phyloP scores from a whole-genome alignment of 2,113 vertebrate genomes.

The Eidolon helvum region DNA sequence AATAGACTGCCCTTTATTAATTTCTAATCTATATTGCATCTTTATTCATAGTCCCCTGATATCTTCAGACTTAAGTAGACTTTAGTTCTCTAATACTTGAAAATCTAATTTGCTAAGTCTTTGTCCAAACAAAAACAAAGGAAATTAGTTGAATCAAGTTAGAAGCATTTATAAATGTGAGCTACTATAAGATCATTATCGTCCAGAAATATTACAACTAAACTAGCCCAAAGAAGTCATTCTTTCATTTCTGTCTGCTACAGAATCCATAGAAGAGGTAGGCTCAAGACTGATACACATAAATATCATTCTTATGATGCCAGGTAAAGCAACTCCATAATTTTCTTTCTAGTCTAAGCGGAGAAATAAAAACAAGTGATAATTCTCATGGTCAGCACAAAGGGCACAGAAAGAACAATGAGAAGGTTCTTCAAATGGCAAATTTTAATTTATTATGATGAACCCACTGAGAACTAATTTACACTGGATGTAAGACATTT shows the following conservation, averaged over 20 bases:
- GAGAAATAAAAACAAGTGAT: background rate
- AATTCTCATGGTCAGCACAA: background rate
- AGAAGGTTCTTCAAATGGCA: background rate
- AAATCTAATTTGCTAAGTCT: conserved; percentile 22
- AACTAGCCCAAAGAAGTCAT: background rate
- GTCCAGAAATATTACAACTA: background rate
- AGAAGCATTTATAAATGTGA: background rate
- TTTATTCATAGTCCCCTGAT: background rate
- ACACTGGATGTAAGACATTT: background rate
- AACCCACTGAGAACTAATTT: background rate
- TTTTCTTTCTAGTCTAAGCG: background rate
- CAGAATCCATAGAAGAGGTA: background rate
- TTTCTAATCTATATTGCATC: background rate
- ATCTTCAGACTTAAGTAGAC: background rate
- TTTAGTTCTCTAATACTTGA: background rate
- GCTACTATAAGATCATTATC: background rate
- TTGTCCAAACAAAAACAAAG: background rate
- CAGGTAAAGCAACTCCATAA: background rate
- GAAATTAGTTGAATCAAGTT: background rate
- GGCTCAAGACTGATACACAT: background rate
- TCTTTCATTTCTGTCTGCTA: background rate
- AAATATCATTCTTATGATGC: background rate
- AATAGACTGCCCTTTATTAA: background rate
- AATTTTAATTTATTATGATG: background rate
- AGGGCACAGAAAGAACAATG: background rate